Percentiles rank a stretch among this genome's conserved stretches.
These are phyloP conservation scores for Catocala sponsa DNA, from an alignment of 2,888 invertebrate species.

Conservation along the genomic window DNA sequence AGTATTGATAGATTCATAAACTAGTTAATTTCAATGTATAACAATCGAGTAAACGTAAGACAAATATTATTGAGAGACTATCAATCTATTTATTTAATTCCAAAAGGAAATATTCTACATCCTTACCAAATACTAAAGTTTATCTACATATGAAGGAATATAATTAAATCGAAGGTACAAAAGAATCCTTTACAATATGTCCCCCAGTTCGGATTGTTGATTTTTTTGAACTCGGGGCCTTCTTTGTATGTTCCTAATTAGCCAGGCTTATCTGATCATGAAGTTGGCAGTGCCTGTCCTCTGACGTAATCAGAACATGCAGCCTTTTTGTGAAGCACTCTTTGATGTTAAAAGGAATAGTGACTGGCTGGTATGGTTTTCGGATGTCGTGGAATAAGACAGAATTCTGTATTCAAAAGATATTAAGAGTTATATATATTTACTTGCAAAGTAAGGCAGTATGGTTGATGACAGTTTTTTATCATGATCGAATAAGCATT, in stretches of 20 bases:
- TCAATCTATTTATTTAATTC: no score
- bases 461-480: no score
- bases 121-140: neutral
- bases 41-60: no score
- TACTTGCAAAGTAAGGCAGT: no score
- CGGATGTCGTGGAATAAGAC: neutral
- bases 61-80: no score
- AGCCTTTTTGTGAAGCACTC: constrained; percentile 21
- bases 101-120: no score
- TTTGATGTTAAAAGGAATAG: constrained; percentile 31
- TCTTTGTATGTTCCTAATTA: constrained; percentile 39
- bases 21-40: no score
- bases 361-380: neutral
- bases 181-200: constrained; percentile 7
- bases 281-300: constrained; percentile 29
- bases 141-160: neutral
- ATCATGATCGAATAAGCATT: no score
- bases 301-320: constrained; percentile 31
- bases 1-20: no score
- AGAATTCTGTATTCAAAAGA: no score
- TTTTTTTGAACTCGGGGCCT: constrained; percentile 4
- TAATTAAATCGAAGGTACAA: constrained; percentile 12
- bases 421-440: no score
- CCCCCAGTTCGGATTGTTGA: constrained; percentile 7
- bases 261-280: constrained; percentile 44